Percentiles rank a stretch among this genome's conserved stretches.
phyloP scores from a whole-genome alignment of 2,113 vertebrate species.

The Trogon melanurus region DNA sequence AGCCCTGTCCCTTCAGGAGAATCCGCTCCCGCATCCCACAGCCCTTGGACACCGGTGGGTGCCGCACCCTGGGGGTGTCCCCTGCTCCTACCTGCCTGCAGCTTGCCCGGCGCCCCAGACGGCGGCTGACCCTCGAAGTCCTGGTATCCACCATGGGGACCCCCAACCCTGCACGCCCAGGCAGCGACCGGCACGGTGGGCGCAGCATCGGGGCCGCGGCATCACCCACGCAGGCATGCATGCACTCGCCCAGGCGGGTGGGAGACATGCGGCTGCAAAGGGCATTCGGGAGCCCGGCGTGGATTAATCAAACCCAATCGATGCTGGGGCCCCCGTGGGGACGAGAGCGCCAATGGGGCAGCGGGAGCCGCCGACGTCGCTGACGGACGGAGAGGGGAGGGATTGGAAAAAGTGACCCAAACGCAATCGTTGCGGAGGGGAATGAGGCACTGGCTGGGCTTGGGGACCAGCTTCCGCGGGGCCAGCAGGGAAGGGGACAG shows the following conservation, averaged over 20 bases:
- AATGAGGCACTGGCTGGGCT: not conserved
- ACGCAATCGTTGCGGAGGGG: constrained; percentile 7
- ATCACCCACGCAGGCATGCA: constrained; percentile 11
- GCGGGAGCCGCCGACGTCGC: not conserved
- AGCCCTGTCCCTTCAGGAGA: not conserved
- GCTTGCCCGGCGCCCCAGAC: constrained; percentile 19
- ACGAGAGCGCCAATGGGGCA: constrained; percentile 35
- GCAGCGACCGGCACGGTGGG: not conserved
- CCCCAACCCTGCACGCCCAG: not conserved
- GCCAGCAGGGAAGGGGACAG: rapidly evolving
- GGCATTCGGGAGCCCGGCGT: constrained; percentile 1
- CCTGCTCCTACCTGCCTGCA: constrained; percentile 57
- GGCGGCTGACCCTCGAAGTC: constrained; percentile 18
- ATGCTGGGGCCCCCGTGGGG: constrained; percentile 42
- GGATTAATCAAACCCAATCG: constrained; percentile 63
- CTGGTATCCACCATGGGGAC: constrained; percentile 6
- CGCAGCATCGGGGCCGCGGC: constrained; percentile 6
- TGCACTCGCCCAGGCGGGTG: not conserved
- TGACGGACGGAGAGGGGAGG: not conserved
- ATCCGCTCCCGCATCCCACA: rapidly evolving
- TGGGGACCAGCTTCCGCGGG: rapidly evolving
- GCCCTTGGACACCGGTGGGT: rapidly evolving
- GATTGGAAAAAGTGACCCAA: constrained; percentile 68
- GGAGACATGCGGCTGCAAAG: constrained; percentile 48
- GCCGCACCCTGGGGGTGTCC: rapidly evolving